Conservation (phyloP, 2,888 invertebrate genomes). For the Hypomecis atomaria region DNA sequence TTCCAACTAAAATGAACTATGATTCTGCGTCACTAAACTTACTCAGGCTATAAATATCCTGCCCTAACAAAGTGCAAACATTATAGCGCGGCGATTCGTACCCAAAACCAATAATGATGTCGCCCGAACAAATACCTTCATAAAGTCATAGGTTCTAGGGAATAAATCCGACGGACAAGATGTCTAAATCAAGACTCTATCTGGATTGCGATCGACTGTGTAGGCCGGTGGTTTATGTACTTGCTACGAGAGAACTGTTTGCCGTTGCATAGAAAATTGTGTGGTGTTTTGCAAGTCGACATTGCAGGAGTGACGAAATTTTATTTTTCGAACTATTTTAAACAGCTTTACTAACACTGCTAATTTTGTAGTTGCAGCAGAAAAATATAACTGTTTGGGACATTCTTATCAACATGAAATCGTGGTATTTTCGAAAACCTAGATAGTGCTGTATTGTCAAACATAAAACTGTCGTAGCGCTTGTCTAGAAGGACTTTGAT, state of each 20-base stretch:
- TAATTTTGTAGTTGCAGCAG: no score
- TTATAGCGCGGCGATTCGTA: constrained; percentile 5
- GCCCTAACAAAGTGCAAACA: neutral
- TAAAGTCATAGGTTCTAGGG: constrained; percentile 66
- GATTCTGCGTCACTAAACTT: no score
- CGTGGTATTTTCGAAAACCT: no score
- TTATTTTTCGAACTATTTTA: no score
- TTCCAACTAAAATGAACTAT: no score
- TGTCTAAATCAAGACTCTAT: constrained; percentile 78
- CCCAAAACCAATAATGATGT: constrained; percentile 46
- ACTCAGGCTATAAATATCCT: neutral
- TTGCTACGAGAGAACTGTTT: constrained; percentile 46
- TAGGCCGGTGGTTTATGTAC: constrained; percentile 58
- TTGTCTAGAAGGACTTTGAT: no score
- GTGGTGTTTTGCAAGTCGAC: neutral
- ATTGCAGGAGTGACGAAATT: no score
- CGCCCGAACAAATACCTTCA: constrained; percentile 58
- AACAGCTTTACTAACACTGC: no score
- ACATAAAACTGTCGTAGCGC: no score
- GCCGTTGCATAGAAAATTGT: constrained; percentile 41
- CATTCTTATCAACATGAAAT: no score
- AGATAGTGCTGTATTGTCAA: no score
- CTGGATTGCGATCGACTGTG: constrained; percentile 66
- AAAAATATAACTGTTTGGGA: no score
- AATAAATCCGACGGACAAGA: constrained; percentile 69